These are phyloP conservation scores for Alectura lathami DNA, from an alignment of 2,113 vertebrate species.

Conservation along the genomic window DNA sequence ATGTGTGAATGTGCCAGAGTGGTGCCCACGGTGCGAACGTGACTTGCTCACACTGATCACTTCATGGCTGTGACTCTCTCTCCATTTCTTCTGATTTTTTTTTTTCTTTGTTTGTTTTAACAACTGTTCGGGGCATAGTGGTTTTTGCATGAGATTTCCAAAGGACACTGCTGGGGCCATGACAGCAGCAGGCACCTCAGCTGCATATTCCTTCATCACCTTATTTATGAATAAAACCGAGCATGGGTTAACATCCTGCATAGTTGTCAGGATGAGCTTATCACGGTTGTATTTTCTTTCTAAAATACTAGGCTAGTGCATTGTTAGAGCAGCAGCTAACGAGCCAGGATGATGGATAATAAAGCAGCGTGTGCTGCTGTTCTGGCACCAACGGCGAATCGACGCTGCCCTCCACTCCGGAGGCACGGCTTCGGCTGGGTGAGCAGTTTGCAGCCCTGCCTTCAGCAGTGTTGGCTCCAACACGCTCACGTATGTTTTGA, in stretches of 20 bases:
- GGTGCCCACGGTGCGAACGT: rapidly evolving
- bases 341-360: background rate
- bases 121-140: no score
- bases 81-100: background rate
- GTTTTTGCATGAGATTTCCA: background rate
- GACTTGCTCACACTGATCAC: background rate
- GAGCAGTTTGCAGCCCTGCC: background rate
- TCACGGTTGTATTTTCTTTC: background rate
- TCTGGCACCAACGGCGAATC: background rate
- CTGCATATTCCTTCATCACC: background rate
- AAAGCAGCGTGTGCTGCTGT: background rate
- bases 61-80: background rate
- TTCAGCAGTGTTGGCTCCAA: background rate
- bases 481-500: background rate
- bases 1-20: background rate
- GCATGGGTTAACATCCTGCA: background rate
- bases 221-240: background rate
- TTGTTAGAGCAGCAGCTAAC: background rate
- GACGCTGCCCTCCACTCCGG: background rate
- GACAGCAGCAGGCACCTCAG: background rate
- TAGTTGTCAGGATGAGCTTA: background rate
- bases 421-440: background rate
- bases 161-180: background rate
- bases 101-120: background rate
- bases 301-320: background rate